phyloP scores from a whole-genome alignment of 2,113 vertebrate species.

The Pelecanoides urinatrix region DNA sequence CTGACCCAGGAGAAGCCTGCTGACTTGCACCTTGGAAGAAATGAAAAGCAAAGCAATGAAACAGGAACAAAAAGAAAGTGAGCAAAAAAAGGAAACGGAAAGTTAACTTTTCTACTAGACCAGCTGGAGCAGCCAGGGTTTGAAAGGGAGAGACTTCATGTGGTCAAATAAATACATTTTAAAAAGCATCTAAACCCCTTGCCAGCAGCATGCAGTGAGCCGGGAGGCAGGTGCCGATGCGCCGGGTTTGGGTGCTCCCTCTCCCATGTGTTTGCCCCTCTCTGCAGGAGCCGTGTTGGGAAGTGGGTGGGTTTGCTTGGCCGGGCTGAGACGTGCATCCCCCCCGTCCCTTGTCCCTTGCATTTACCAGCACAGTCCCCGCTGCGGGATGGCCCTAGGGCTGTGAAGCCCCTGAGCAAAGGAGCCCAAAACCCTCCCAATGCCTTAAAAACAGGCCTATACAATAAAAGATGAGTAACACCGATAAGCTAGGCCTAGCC shows the following conservation, averaged over 20 bases:
- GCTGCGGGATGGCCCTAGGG: background rate
- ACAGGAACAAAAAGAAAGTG: background rate
- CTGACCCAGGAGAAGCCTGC: background rate
- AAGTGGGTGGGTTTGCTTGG: background rate
- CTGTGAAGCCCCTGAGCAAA: background rate
- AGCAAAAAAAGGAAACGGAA: fast-evolving
- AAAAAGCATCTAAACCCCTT: background rate
- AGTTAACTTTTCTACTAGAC: background rate
- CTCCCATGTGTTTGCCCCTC: background rate
- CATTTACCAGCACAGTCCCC: background rate
- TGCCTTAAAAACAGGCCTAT: background rate
- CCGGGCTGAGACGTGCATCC: background rate
- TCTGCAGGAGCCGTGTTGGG: background rate
- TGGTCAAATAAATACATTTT: background rate
- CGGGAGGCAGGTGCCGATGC: background rate
- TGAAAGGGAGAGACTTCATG: background rate
- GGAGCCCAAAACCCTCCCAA: background rate
- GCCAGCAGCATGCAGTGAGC: background rate
- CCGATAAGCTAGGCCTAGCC: fast-evolving
- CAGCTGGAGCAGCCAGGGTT: background rate
- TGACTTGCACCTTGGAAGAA: background rate
- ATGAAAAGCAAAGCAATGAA: background rate
- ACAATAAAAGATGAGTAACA: background rate
- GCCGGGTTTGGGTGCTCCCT: fast-evolving
- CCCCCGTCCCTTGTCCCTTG: fast-evolving